Conservation (phyloP, 2,888 invertebrate genomes). For the Phlogophora meticulosa region DNA sequence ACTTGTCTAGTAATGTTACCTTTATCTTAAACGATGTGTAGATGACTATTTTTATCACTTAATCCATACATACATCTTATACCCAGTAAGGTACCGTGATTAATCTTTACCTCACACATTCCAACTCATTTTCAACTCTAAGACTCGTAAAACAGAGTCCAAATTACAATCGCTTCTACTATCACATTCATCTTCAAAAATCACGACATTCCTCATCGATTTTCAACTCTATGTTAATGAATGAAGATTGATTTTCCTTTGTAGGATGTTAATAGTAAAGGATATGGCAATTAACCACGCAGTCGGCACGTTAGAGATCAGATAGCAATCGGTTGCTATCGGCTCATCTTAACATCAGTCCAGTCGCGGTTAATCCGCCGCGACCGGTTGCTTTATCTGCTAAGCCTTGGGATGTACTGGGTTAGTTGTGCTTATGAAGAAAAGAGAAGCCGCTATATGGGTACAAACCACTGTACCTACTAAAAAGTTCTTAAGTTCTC, state of each 20-base stretch:
- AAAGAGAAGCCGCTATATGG: background rate
- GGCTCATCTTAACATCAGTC: conserved; percentile 57
- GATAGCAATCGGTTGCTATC: conserved; percentile 65
- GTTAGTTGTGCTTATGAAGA: background rate
- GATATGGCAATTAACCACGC: conserved; percentile 66
- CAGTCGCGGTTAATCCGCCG: conserved; percentile 51
- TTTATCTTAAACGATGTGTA: conserved; percentile 9
- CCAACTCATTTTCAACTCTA: conserved; percentile 25
- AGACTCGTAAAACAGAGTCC: background rate
- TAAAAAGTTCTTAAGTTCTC: no score
- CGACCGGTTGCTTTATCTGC: conserved; percentile 48
- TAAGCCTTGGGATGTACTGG: conserved; percentile 41
- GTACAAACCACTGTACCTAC: background rate
- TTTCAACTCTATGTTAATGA: fast-evolving
- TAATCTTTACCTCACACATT: background rate
- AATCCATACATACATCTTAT: conserved; percentile 48
- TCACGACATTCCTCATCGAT: fast-evolving
- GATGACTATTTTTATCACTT: conserved; percentile 41
- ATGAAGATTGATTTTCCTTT: background rate
- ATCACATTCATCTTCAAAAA: conserved; percentile 33
- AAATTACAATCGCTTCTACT: background rate
- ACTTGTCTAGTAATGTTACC: background rate
- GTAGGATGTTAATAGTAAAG: conserved; percentile 34
- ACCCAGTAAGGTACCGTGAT: conserved; percentile 13
- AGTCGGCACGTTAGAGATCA: conserved; percentile 66